Evolutionary conservation across 2,113 vertebrate species (phyloP).

Genomic region (Xenopus laevis): DNA sequence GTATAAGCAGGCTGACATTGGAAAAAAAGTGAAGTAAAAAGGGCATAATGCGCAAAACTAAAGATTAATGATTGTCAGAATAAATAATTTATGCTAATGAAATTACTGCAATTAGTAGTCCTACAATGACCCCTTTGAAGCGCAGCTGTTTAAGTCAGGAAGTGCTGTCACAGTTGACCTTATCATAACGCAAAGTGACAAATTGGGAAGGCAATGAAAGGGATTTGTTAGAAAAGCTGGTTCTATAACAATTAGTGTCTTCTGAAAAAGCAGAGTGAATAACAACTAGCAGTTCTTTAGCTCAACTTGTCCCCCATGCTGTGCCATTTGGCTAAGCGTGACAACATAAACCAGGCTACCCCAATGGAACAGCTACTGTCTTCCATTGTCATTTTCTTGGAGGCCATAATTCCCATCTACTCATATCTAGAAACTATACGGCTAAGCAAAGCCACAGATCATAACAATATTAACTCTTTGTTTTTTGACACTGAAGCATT

Average conservation of each 20-base stretch:
- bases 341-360: conserved; percentile 78
- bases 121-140: conserved; percentile 93
- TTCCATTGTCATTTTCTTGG: conserved; percentile 65
- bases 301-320: conserved; percentile 69
- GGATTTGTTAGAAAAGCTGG: conserved; percentile 75
- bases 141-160: conserved; percentile 97
- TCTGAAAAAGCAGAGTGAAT: conserved; percentile 78
- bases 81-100: conserved; percentile 99
- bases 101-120: conserved; percentile 97
- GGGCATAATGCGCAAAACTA: conserved; percentile 29
- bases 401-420: no score
- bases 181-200: conserved; percentile 86
- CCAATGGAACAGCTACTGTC: conserved; percentile 70
- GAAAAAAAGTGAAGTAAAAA: no score
- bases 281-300: conserved; percentile 78
- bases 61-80: conserved; percentile 84
- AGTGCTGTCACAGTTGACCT: conserved; percentile 86
- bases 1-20: no score
- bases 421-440: no score
- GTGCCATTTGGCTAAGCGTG: conserved; percentile 77
- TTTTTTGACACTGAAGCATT: no score
- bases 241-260: conserved; percentile 73
- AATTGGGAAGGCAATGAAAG: conserved; percentile 76
- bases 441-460: no score
- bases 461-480: no score